A percentile compares a stretch with the other conserved stretches of the same genome.
Evolutionary conservation across 2,113 vertebrate genomes (phyloP).

Genomic region (Sander vitreus): DNA sequence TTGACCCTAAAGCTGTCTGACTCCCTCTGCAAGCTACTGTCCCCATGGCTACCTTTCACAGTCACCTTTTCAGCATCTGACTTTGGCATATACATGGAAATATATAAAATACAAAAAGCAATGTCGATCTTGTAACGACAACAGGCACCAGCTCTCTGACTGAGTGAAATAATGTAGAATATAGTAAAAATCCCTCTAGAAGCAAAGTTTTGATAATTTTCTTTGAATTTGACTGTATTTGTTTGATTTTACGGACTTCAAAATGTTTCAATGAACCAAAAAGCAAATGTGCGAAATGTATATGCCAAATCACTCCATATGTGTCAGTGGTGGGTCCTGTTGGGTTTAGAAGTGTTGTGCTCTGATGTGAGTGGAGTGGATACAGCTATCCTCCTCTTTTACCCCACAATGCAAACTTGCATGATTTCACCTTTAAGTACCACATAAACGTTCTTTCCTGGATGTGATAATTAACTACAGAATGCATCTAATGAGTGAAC

Average conservation of each 20-base stretch:
- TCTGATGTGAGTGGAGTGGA: slow-evolving; percentile 82
- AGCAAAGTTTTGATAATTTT: not conserved
- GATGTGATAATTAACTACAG: slow-evolving; percentile 24
- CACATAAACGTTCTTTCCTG: slow-evolving; percentile 49
- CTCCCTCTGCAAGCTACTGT: slow-evolving; percentile 83
- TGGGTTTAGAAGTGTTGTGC: slow-evolving; percentile 70
- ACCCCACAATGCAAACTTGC: slow-evolving; percentile 76
- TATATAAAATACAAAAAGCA: slow-evolving; percentile 23
- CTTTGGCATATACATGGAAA: slow-evolving; percentile 83
- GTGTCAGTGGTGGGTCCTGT: slow-evolving; percentile 69
- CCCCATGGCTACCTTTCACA: slow-evolving; percentile 85
- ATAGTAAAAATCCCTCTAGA: not conserved
- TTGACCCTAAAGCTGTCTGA: slow-evolving; percentile 82
- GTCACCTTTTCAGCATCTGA: slow-evolving; percentile 80
- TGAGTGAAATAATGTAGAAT: slow-evolving; percentile 5
- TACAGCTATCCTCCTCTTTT: slow-evolving; percentile 82
- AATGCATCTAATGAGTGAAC: slow-evolving; percentile 34
- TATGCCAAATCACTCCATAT: slow-evolving; percentile 82
- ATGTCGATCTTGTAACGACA: not conserved
- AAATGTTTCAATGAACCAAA: slow-evolving; percentile 12
- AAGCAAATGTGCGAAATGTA: slow-evolving; percentile 66
- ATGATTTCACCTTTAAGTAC: slow-evolving; percentile 63
- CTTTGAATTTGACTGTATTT: slow-evolving; percentile 6
- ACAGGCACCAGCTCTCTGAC: not conserved
- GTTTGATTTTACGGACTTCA: not conserved